Percentiles rank a stretch among this genome's conserved stretches.
These are phyloP conservation scores for Ormyrus rosae DNA, from an alignment of 2,888 invertebrate genomes.

Conservation along the genomic window DNA sequence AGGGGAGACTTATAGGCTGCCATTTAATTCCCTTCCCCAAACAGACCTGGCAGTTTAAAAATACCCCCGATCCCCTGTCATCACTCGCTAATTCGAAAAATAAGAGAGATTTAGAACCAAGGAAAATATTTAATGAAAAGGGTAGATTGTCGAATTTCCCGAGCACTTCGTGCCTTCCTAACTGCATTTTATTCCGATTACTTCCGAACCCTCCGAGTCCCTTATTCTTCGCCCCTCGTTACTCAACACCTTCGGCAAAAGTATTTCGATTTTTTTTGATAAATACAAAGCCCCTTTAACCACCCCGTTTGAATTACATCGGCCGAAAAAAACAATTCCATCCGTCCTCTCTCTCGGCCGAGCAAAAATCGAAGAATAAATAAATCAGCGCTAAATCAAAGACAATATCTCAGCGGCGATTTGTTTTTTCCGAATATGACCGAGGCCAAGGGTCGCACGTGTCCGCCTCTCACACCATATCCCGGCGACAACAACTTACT, in stretches of 20 bases:
- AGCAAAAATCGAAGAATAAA: slow-evolving; percentile 30
- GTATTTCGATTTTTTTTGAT: slow-evolving; percentile 11
- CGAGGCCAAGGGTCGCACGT: slow-evolving; percentile 33
- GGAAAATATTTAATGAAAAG: slow-evolving; percentile 41
- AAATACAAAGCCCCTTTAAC: slow-evolving; percentile 39
- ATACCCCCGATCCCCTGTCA: slow-evolving; percentile 24
- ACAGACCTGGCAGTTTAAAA: not conserved
- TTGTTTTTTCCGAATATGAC: slow-evolving; percentile 41
- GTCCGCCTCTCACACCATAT: slow-evolving; percentile 12
- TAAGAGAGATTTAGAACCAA: not conserved
- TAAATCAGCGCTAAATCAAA: slow-evolving; percentile 47
- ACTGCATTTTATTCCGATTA: slow-evolving; percentile 37
- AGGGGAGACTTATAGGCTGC: too few species aligned
- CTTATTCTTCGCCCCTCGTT: not conserved
- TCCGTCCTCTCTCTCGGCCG: not conserved
- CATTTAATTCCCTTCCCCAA: not conserved
- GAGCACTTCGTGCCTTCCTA: not conserved
- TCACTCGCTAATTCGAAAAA: slow-evolving; percentile 1
- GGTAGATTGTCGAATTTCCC: slow-evolving; percentile 5
- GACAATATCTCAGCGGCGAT: slow-evolving; percentile 46
- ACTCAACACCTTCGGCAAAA: not conserved
- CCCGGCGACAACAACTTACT: not conserved
- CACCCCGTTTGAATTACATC: too few species aligned
- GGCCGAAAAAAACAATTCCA: too few species aligned
- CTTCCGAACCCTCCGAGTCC: not conserved